These are phyloP conservation scores for Apostichopus leukothele DNA, from an alignment of 53 echinoderm and acorn worm species.

Conservation along the genomic window DNA sequence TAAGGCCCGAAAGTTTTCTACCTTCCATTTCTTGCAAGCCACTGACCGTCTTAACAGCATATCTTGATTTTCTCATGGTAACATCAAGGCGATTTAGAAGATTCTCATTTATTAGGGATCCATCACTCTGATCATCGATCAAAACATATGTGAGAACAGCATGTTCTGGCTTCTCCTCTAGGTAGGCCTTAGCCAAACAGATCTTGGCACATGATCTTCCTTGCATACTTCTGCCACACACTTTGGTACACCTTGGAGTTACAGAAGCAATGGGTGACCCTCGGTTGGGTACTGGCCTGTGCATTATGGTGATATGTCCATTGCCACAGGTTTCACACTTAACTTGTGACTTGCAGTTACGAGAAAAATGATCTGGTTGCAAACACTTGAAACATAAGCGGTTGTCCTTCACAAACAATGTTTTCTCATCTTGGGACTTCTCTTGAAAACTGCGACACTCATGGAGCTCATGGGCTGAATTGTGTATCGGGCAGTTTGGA, in stretches of 20 bases:
- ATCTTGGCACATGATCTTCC: constrained; percentile 72
- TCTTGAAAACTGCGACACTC: constrained; percentile 59
- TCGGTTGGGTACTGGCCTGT: constrained; percentile 46
- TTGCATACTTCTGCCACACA: constrained; percentile 52
- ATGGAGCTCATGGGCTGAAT: constrained; percentile 50
- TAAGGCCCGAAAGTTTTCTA: constrained; percentile 56
- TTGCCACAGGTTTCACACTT: constrained; percentile 55
- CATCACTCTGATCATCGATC: constrained; percentile 66
- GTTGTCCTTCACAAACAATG: constrained; percentile 44
- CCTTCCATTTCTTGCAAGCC: constrained; percentile 59
- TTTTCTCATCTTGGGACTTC: constrained; percentile 54
- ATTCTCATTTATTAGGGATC: constrained; percentile 49
- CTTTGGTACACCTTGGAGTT: constrained; percentile 63
- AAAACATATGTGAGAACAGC: constrained; percentile 53
- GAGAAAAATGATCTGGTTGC: constrained; percentile 49
- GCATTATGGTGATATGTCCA: constrained; percentile 50
- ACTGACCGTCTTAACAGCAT: constrained; percentile 54
- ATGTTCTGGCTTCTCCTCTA: constrained; percentile 49
- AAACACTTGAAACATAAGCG: constrained; percentile 62
- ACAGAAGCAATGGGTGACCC: constrained; percentile 43
- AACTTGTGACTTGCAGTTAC: constrained; percentile 56
- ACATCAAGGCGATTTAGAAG: constrained; percentile 25
- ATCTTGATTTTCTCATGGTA: constrained; percentile 33
- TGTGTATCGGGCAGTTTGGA: constrained; percentile 59
- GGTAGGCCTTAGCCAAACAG: constrained; percentile 62